Conservation (phyloP, 2,888 invertebrate species). For the Athetis lepigone region DNA sequence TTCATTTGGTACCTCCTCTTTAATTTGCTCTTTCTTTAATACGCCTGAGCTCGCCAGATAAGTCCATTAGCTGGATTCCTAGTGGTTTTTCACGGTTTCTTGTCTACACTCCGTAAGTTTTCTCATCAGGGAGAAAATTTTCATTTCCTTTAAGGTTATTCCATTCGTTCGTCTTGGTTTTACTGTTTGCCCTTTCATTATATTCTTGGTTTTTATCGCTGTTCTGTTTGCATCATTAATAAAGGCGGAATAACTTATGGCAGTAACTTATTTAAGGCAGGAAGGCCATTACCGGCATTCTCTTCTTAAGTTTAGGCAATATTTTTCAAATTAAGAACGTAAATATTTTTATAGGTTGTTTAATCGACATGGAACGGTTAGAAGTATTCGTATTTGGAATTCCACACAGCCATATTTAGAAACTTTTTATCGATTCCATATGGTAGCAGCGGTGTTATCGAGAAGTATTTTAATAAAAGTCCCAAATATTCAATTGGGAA, state of each 20-base stretch:
- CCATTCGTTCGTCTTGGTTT: conserved; percentile 62
- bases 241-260: conserved; percentile 67
- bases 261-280: conserved; percentile 67
- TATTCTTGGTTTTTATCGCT: conserved; percentile 66
- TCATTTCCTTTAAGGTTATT: conserved; percentile 71
- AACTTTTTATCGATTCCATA: conserved; percentile 62
- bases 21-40: conserved; percentile 68
- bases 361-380: conserved; percentile 16
- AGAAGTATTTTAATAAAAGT: conserved; percentile 63
- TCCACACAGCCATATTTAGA: conserved; percentile 51
- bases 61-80: conserved; percentile 73
- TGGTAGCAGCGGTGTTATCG: conserved; percentile 32
- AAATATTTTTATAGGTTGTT: conserved; percentile 15
- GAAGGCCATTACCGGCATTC: conserved; percentile 65
- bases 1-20: conserved; percentile 58
- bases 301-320: conserved; percentile 32
- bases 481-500: conserved; percentile 41
- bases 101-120: conserved; percentile 70
- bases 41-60: conserved; percentile 67
- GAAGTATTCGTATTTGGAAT: conserved; percentile 45
- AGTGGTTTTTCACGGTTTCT: conserved; percentile 72
- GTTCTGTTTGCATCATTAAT: conserved; percentile 72
- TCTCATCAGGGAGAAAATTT: conserved; percentile 74
- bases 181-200: conserved; percentile 66
- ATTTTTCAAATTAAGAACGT: conserved; percentile 47